A percentile compares a stretch with the other conserved stretches of the same genome.
Conservation (phyloP, 2,797 vertebrate species). For the Catostomus latipinnis region DNA sequence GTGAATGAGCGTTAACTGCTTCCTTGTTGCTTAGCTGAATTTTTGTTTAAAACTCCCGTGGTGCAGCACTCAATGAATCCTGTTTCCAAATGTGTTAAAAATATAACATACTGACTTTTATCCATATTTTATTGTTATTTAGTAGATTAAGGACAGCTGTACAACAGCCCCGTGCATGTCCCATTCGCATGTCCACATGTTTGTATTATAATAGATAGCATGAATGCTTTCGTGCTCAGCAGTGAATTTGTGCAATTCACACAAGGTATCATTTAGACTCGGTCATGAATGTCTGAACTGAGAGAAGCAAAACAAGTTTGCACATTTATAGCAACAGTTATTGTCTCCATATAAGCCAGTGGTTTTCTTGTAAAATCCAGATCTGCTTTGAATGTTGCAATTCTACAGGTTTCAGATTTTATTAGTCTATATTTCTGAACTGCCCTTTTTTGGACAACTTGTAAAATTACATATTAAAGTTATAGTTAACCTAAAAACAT, state of each 20-base stretch:
- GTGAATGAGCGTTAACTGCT: constrained; percentile 7
- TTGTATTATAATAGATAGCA: constrained; percentile 3
- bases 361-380: constrained; percentile 58
- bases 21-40: constrained; percentile 16
- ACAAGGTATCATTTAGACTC: constrained; percentile 51
- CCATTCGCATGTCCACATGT: neutral
- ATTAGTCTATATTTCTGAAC: constrained; percentile 49
- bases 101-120: neutral
- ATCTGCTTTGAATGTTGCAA: constrained; percentile 37
- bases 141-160: constrained; percentile 32
- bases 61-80: neutral
- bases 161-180: neutral
- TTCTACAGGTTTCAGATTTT: constrained; percentile 39
- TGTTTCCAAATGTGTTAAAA: neutral
- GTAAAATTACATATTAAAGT: neutral
- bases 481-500: too few species aligned
- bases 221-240: neutral
- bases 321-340: constrained; percentile 49
- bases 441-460: neutral
- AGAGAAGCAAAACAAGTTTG: constrained; percentile 50
- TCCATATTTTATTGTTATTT: constrained; percentile 20
- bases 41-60: neutral
- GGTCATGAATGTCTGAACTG: constrained; percentile 40
- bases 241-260: constrained; percentile 34
- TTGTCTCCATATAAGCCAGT: constrained; percentile 55